phyloP scores from a whole-genome alignment of 2,797 vertebrate species.

The Prunella strophiata region DNA sequence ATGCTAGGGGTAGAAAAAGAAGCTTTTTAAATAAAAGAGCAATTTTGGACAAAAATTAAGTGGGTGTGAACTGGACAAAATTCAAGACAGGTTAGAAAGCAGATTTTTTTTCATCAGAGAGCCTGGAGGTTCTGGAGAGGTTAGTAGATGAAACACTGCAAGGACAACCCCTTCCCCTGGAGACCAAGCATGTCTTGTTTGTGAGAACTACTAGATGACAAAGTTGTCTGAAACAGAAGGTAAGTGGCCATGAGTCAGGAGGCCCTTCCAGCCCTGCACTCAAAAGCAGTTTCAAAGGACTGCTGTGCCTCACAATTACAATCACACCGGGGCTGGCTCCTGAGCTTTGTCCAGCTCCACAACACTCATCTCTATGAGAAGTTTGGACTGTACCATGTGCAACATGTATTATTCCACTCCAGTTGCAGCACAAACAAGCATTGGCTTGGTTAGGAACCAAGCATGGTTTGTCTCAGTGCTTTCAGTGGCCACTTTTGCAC shows the following conservation, averaged over 20 bases:
- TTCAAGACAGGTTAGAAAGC: background rate
- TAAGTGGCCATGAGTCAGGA: conserved; percentile 16
- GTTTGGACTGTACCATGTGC: background rate
- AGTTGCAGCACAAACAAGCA: conserved; percentile 31
- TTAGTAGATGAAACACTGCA: background rate
- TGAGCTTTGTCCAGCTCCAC: background rate
- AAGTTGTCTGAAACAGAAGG: background rate
- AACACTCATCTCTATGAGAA: background rate
- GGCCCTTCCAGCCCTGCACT: background rate
- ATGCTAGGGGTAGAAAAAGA: background rate
- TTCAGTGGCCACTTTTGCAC: background rate
- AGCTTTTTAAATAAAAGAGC: background rate
- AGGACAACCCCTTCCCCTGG: background rate
- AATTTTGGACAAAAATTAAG: background rate
- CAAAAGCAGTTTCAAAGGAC: conserved; percentile 23
- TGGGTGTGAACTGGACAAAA: background rate
- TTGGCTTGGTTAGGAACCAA: background rate
- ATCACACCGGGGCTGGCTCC: background rate
- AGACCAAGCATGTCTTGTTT: background rate
- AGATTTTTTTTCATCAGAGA: background rate
- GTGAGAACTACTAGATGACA: background rate
- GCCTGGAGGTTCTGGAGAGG: background rate
- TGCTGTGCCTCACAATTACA: background rate
- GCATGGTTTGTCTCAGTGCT: background rate
- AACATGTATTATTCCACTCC: background rate